phyloP scores from a whole-genome alignment of 2,888 invertebrate genomes.

The Cyclophora albipunctata region DNA sequence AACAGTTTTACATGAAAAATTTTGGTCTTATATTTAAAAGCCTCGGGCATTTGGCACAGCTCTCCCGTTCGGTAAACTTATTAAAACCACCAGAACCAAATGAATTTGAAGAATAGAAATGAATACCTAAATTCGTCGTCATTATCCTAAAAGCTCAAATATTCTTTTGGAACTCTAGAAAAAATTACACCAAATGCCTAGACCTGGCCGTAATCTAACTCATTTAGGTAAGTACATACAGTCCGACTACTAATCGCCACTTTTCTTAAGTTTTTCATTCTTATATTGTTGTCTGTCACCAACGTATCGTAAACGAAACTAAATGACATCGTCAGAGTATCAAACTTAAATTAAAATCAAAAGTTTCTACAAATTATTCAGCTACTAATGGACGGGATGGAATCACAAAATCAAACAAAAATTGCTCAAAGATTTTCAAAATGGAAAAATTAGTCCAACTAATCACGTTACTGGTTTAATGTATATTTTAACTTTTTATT shows the following conservation, averaged over 20 bases:
- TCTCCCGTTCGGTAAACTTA: not conserved
- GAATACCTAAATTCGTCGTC: too few species aligned
- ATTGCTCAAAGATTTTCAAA: not conserved
- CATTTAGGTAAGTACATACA: too few species aligned
- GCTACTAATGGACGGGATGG: constrained; percentile 65
- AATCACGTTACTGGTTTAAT: constrained; percentile 5
- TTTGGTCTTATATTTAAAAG: too few species aligned
- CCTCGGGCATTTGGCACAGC: too few species aligned
- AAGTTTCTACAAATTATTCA: constrained; percentile 39
- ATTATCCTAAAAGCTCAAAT: constrained; percentile 63
- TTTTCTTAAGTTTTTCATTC: too few species aligned
- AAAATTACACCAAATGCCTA: constrained; percentile 28
- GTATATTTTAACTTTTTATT: constrained; percentile 1
- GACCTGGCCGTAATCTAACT: constrained; percentile 3
- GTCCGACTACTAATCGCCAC: too few species aligned
- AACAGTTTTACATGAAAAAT: too few species aligned
- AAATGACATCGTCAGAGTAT: too few species aligned
- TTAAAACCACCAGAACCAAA: too few species aligned
- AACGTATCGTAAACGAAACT: too few species aligned
- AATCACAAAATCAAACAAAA: constrained; percentile 44
- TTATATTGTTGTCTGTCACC: too few species aligned
- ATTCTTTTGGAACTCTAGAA: constrained; percentile 17
- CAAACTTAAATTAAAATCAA: not conserved
- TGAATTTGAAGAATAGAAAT: too few species aligned
- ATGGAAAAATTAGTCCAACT: constrained; percentile 10